Conservation (phyloP, 2,113 vertebrate genomes). For the Cavia porcellus region DNA sequence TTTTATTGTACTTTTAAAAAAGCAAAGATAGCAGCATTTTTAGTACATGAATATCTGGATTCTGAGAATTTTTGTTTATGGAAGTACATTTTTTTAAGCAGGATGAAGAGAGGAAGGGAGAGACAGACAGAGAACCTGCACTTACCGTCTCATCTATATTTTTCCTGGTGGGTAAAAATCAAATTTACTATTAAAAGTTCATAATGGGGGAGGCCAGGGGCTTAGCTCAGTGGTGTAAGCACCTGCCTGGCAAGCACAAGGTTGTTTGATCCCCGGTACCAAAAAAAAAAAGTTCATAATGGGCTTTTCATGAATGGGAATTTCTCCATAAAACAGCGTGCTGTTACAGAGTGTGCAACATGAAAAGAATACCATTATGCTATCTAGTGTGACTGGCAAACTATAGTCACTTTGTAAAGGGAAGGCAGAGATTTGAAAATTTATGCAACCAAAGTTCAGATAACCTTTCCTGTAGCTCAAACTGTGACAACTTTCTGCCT, state of each 20-base stretch:
- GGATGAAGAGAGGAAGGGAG: background rate
- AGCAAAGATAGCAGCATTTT: constrained; percentile 86
- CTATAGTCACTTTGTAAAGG: constrained; percentile 90
- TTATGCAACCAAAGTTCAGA: constrained; percentile 88
- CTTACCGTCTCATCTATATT: constrained; percentile 79
- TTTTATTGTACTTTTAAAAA: constrained; percentile 84
- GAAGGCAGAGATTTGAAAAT: constrained; percentile 93
- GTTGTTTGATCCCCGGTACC: no score
- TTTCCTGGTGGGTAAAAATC: constrained; percentile 85
- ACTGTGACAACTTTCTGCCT: constrained; percentile 86
- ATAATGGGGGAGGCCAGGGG: constrained; percentile 83
- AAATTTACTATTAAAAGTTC: constrained; percentile 87
- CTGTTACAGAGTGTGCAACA: constrained; percentile 93
- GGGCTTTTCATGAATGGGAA: constrained; percentile 92
- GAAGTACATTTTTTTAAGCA: constrained; percentile 86
- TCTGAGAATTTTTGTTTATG: constrained; percentile 86
- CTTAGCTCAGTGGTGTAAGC: no score
- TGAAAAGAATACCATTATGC: constrained; percentile 94
- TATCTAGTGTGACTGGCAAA: constrained; percentile 94
- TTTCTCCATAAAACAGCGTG: constrained; percentile 96
- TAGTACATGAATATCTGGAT: constrained; percentile 89
- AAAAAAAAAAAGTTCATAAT: constrained; percentile 87
- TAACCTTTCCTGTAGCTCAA: constrained; percentile 86
- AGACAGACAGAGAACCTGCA: constrained; percentile 76
- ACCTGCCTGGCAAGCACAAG: no score